Evolutionary conservation across 2,113 vertebrate genomes (phyloP), one percentile per base, ranked within the genome.

Genomic region (Myrmecophaga tridactyla): DNA sequence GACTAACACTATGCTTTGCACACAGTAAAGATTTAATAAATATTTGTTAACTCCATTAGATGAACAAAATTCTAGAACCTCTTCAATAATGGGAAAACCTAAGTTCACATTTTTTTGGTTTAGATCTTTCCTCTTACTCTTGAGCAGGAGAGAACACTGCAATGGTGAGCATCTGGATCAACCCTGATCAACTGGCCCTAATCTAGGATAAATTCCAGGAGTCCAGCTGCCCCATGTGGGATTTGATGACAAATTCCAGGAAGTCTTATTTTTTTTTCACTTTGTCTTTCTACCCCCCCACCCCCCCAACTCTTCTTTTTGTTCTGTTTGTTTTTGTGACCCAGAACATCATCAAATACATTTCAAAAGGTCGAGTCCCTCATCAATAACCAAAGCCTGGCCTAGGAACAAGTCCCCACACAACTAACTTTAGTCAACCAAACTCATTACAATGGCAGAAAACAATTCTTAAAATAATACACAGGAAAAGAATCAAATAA

Each of bases 291-390:
- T 23, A n/a, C n/a, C n/a, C n/a, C n/a, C n/a, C n/a, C n/a, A n/a
- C n/a, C n/a, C 43, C 69, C 17, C 21, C 56, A 67, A 4, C 41
- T 34, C 51, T 41, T 63, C 85, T 34, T 86, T 25, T 60, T 53
- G 58, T 75, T 39, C 85, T 29, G 7, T 65, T 90, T 39, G 14
- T 77, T 83, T 89, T 82, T 69, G 10, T 62, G 67, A 89, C 53
- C 51, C 41, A 58, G 60, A 90, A 81, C 78, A 95, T 82, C 83
- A 76, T 46, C 67, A 96, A 82, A 90, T 70, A 48, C 51, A 80
- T 58, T 70, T 63, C 46, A 87, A 31, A 53, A 84, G 70, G 63
- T 51, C 58, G n/a, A 8, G 36, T 78, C 70, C 70, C 78, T 43
- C 69, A 31, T 82, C 53, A 46, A 43, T 85, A 65, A 67, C 51